Evolutionary conservation across 2,797 vertebrate genomes (phyloP).

Genomic region (Hypotaenidia okinawae): DNA sequence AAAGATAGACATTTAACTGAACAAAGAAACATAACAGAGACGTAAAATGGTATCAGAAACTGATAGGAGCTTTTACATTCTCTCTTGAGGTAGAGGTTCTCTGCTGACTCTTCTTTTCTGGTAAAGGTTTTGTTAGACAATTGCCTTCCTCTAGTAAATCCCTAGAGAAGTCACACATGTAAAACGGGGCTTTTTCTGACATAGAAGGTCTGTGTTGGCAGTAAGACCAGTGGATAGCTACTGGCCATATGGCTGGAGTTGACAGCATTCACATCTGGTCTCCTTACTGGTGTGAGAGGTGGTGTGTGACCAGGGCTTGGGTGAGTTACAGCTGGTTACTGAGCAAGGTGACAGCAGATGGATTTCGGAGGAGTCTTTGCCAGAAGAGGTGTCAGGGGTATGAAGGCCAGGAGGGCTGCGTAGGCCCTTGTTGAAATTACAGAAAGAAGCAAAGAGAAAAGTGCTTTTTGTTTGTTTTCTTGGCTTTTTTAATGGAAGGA

Average conservation of each 20-base stretch:
- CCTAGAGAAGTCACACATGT: not conserved
- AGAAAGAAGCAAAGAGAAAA: not conserved
- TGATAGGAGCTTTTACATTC: not conserved
- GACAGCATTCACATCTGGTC: not conserved
- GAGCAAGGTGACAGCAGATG: not conserved
- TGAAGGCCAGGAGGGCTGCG: not conserved
- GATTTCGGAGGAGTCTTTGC: not conserved
- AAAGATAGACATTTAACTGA: not conserved
- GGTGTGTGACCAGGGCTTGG: not conserved
- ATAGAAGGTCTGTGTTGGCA: not conserved
- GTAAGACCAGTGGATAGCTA: not conserved
- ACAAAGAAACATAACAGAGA: not conserved
- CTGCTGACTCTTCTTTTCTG: not conserved
- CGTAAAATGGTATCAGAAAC: not conserved
- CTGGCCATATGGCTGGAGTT: not conserved
- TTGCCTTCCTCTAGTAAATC: not conserved
- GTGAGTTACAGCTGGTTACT: not conserved
- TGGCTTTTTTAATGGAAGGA: not conserved
- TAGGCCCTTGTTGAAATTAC: not conserved
- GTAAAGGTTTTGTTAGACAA: not conserved
- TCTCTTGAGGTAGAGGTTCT: not conserved
- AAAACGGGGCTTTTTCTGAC: not conserved
- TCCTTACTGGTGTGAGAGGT: not conserved
- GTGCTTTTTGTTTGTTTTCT: not conserved
- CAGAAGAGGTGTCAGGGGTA: not conserved